phyloP scores from a whole-genome alignment of 2,797 vertebrate genomes.

The Pterois miles region DNA sequence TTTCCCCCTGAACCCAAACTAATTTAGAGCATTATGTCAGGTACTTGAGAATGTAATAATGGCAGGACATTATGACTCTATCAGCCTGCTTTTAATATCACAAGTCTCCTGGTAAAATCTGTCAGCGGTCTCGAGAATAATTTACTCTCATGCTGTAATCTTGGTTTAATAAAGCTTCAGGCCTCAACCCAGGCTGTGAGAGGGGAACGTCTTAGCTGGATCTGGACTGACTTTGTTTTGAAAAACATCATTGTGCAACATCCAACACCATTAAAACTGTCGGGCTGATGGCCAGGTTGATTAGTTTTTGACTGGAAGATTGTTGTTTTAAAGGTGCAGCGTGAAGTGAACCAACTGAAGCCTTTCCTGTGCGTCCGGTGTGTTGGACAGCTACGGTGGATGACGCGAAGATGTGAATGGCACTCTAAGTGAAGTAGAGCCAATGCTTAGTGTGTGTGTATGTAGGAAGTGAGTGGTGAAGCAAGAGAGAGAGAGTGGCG shows the following conservation, averaged over 20 bases:
- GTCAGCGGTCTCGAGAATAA: slow-evolving; percentile 32
- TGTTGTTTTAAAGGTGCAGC: too few species aligned
- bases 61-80: not conserved
- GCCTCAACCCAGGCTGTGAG: not conserved
- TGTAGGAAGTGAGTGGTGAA: too few species aligned
- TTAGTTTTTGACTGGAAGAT: not conserved
- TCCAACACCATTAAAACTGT: not conserved
- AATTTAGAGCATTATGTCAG: slow-evolving; percentile 22
- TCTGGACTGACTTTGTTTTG: not conserved
- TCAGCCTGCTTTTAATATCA: slow-evolving; percentile 48
- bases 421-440: too few species aligned
- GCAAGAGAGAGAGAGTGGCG: too few species aligned
- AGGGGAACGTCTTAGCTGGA: not conserved
- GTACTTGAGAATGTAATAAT: slow-evolving; percentile 20
- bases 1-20: slow-evolving; percentile 18
- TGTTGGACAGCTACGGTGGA: too few species aligned
- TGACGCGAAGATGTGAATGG: too few species aligned
- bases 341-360: too few species aligned
- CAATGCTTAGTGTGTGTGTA: too few species aligned
- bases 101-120: slow-evolving; percentile 36
- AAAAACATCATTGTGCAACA: not conserved
- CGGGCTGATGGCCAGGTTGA: not conserved
- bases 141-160: slow-evolving; percentile 10
- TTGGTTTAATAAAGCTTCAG: not conserved
- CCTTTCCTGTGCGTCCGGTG: too few species aligned